phyloP scores from a whole-genome alignment of 2,797 vertebrate genomes.

The Octomys mimax region DNA sequence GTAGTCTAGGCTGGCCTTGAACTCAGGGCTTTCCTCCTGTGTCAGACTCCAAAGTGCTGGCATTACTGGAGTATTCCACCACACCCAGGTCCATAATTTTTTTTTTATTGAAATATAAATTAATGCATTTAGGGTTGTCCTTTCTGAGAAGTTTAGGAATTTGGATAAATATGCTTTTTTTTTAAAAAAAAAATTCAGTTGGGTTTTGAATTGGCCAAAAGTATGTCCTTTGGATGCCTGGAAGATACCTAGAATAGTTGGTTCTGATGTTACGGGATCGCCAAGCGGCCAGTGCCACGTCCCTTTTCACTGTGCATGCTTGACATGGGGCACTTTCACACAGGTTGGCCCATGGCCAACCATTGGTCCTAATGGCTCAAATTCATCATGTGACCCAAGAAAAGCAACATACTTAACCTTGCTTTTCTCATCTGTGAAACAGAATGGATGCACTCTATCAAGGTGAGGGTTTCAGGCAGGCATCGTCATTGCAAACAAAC shows the following conservation, averaged over 20 bases:
- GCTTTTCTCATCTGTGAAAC: conserved; percentile 60
- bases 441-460: not conserved
- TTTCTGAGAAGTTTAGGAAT: conserved; percentile 15
- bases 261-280: not conserved
- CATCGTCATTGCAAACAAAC: not conserved
- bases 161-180: not conserved
- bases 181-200: not conserved
- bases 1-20: not conserved
- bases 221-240: not conserved
- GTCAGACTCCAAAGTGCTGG: not conserved
- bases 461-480: not conserved
- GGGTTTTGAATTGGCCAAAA: not conserved
- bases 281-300: accelerated
- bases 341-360: conserved; percentile 7
- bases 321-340: not conserved
- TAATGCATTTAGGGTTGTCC: not conserved
- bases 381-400: conserved; percentile 47
- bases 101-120: not conserved
- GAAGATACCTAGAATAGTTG: not conserved
- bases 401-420: conserved; percentile 29
- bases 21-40: not conserved
- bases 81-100: not conserved
- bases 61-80: not conserved
- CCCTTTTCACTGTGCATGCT: conserved; percentile 6
- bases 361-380: conserved; percentile 52